phyloP scores from a whole-genome alignment of 2,113 vertebrate species.

The Pterophyllum scalare region DNA sequence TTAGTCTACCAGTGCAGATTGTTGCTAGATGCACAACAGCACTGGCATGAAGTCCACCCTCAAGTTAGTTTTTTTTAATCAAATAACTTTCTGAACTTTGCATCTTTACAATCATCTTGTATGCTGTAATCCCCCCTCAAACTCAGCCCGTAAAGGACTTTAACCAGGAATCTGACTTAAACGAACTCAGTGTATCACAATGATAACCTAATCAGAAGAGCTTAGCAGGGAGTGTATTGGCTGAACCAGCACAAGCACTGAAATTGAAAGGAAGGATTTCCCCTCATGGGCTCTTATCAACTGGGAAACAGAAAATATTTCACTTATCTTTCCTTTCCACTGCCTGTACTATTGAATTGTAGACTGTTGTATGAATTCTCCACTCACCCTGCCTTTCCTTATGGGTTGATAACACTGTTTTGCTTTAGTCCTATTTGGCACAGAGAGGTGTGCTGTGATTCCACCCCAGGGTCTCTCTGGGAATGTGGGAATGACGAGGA shows the following conservation, averaged over 20 bases:
- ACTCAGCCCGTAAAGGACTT: neutral
- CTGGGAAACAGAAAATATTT: conserved; percentile 50
- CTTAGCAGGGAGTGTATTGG: conserved; percentile 11
- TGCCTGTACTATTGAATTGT: conserved; percentile 37
- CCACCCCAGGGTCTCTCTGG: conserved; percentile 26
- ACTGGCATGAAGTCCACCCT: neutral
- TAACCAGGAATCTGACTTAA: conserved; percentile 12
- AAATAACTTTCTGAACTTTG: neutral
- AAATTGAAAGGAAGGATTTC: conserved; percentile 30
- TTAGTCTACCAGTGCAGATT: neutral
- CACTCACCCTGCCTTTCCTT: conserved; percentile 37
- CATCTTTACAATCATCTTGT: neutral
- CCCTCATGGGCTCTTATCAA: conserved; percentile 61
- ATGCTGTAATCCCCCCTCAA: neutral
- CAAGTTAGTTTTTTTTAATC: neutral
- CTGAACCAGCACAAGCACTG: conserved; percentile 6
- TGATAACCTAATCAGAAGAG: conserved; percentile 32
- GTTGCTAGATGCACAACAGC: neutral
- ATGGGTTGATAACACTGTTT: conserved; percentile 49
- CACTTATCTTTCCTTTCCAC: conserved; percentile 53
- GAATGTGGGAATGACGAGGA: conserved; percentile 37
- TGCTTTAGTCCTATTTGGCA: conserved; percentile 48
- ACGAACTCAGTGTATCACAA: conserved; percentile 12
- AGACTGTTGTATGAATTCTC: conserved; percentile 24
- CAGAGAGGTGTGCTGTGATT: conserved; percentile 9